Percentiles rank a stretch among this genome's conserved stretches.
phyloP scores from a whole-genome alignment of 35 echinoderm and acorn worm species.

The Ophiothrix spiculata region DNA sequence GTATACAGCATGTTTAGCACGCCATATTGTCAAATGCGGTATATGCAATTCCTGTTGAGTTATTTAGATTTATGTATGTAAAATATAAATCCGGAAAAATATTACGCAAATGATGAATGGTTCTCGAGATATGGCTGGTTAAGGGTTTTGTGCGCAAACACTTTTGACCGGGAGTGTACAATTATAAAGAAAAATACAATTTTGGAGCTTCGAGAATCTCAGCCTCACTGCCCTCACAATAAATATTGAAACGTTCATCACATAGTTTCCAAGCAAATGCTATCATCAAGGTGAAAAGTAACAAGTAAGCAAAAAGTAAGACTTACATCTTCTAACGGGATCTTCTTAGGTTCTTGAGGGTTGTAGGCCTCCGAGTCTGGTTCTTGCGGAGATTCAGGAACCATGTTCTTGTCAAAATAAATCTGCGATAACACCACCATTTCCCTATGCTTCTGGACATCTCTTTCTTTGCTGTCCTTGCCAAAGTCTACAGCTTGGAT shows the following conservation, averaged over 20 bases:
- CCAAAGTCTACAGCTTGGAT: slow-evolving; percentile 30
- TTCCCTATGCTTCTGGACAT: slow-evolving; percentile 69
- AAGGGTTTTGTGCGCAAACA: too few species aligned
- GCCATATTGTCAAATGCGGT: too few species aligned
- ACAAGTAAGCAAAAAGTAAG: background rate
- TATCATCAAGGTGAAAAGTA: background rate
- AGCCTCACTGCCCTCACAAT: too few species aligned
- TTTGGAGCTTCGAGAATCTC: too few species aligned
- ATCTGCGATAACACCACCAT: slow-evolving; percentile 79
- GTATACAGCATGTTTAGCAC: too few species aligned
- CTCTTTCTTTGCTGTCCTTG: slow-evolving; percentile 63
- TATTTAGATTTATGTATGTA: too few species aligned
- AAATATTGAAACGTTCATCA: background rate
- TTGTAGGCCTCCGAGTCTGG: slow-evolving; percentile 78
- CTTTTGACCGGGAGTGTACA: too few species aligned
- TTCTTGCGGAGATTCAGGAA: slow-evolving; percentile 79
- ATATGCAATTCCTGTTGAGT: too few species aligned
- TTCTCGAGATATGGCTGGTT: too few species aligned
- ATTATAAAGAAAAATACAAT: too few species aligned
- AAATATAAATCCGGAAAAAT: too few species aligned
- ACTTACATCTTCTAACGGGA: slow-evolving; percentile 97
- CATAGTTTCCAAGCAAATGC: background rate
- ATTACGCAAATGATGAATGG: too few species aligned
- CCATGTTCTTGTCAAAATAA: slow-evolving; percentile 74
- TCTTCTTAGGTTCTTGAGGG: slow-evolving; percentile 51